Evolutionary conservation across 2,797 vertebrate genomes (phyloP).

Genomic region (Myripristis murdjan): DNA sequence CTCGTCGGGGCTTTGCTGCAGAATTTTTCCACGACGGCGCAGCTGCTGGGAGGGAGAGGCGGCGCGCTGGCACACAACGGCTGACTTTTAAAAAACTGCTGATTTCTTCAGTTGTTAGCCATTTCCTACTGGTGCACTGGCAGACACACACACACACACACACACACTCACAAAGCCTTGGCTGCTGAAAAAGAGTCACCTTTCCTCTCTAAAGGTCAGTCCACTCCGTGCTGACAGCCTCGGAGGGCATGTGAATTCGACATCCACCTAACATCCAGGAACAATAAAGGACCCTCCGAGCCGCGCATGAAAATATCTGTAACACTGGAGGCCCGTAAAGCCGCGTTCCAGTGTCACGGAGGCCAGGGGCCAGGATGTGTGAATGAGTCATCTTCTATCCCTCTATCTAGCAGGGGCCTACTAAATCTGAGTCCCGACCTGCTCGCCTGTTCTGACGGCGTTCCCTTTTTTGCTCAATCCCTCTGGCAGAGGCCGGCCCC

Average conservation of each 20-base stretch:
- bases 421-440: constrained; percentile 57
- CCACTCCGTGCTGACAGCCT: constrained; percentile 63
- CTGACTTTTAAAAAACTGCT: constrained; percentile 77
- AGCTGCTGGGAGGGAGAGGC: constrained; percentile 20
- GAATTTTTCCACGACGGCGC: constrained; percentile 62
- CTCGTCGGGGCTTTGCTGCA: constrained; percentile 44
- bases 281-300: constrained; percentile 61
- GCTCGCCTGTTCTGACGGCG: constrained; percentile 61
- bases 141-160: constrained; percentile 27
- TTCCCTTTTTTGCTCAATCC: constrained; percentile 52
- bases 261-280: constrained; percentile 50
- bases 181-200: constrained; percentile 23
- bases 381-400: constrained; percentile 64
- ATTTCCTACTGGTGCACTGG: constrained; percentile 70
- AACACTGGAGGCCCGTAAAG: constrained; percentile 42
- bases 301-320: constrained; percentile 43
- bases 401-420: constrained; percentile 56
- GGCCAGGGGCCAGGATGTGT: constrained; percentile 39
- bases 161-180: constrained; percentile 22
- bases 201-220: constrained; percentile 71
- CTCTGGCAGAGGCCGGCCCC: constrained; percentile 63
- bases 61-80: constrained; percentile 59
- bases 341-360: constrained; percentile 26
- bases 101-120: constrained; percentile 73
- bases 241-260: constrained; percentile 60